Base-by-base conservation (phyloP, 2,888 invertebrate species). In the Crocallis elinguaria region DNA sequence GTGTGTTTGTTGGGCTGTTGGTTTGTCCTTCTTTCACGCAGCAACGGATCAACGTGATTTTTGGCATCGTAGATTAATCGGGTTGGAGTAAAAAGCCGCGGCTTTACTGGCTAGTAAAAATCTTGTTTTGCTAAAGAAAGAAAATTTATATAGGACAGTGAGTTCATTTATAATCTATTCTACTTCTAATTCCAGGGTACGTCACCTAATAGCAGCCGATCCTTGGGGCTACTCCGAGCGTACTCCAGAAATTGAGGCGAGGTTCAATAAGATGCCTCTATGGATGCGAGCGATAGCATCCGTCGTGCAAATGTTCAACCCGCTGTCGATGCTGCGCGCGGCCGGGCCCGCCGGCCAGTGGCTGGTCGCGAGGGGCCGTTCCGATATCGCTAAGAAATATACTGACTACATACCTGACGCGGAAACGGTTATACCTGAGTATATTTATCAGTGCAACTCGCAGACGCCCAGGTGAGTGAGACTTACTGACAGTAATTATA, bases 361-460 rank as follows among this genome's bases (percentile, higher is more conserved):
- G 94, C 92, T 99, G 16, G 95, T 99, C 45, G 94, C 96, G 77
- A 96, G 95, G 80, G 94, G 96, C 0, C 89, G 99, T 13, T 97
- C 98, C 0, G 99, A 99, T 80, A 94, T 99, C 56, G 93, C 96
- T 23, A 93, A 94, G 66, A 98, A 98, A 78, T 99, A 96, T 86
- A 79, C 94, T 9, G 71, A 70, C 37, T 84, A 82, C 45, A 84
- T 96, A 17, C 92, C 93, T 0, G 94, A 96, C 36, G 94, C 95
- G 5, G 93, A 94, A 9, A 92, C 89, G 9, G 84, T 95, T 11
- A 94, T 98, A 71, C 95, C 97, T 0, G 96, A 97, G 73, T 99
- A 99, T 77, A 96, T 99, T 60, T 98, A 98, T 81, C 98, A 99
- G 82, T 98, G 98, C 78, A 99, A 99, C 86, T 95, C 97, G 33